These are phyloP conservation scores for Tricholaema leucomelas DNA, from an alignment of 2,113 vertebrate genomes.

Conservation along the genomic window DNA sequence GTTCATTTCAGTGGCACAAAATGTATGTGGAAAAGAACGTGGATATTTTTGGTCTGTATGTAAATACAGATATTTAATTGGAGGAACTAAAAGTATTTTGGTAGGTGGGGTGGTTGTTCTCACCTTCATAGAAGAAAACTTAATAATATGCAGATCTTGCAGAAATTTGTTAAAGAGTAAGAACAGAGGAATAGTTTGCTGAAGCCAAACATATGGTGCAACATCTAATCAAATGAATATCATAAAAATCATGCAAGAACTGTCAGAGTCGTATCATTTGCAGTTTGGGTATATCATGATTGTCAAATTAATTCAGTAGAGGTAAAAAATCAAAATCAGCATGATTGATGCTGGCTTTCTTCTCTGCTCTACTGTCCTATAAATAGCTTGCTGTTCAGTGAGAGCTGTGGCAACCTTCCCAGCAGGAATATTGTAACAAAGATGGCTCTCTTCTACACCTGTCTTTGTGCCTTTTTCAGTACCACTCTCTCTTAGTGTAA, in stretches of 20 bases:
- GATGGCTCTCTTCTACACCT: constrained; percentile 9
- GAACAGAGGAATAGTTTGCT: not conserved
- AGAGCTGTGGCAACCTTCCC: constrained; percentile 12
- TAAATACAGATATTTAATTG: not conserved
- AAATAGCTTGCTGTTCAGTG: constrained; percentile 8
- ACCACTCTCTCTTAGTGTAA: not conserved
- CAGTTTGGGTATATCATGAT: not conserved
- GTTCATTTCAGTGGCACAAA: not conserved
- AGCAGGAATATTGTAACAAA: not conserved
- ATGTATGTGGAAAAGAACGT: not conserved
- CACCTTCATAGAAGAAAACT: not conserved
- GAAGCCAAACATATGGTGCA: not conserved
- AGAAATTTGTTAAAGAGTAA: not conserved
- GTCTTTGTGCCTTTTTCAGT: not conserved
- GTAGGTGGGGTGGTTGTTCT: not conserved
- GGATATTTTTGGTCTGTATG: not conserved
- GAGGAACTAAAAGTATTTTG: not conserved
- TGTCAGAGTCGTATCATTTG: not conserved
- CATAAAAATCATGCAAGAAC: not conserved
- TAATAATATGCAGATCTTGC: not conserved
- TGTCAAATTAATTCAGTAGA: not conserved
- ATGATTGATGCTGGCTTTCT: not conserved
- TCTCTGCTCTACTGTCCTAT: not conserved
- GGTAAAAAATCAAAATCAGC: constrained; percentile 7
- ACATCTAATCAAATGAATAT: not conserved